A percentile compares a stretch with the other conserved stretches of the same genome.
Conservation (phyloP, 2,888 invertebrate genomes). For the Rotaria magnacalcarata region DNA sequence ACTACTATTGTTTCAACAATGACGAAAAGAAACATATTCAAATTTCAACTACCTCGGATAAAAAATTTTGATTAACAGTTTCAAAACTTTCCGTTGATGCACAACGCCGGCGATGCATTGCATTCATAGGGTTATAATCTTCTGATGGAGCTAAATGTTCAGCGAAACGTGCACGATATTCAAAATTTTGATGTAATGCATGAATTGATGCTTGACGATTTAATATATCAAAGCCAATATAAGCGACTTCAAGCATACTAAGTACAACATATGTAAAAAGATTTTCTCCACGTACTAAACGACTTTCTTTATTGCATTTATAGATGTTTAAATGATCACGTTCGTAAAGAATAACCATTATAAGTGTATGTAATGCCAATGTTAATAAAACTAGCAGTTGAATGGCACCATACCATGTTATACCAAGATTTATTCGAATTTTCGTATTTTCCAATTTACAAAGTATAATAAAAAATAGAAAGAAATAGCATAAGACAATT, state of each 20-base stretch:
- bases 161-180: neutral
- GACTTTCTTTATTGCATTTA: neutral
- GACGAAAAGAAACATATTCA: neutral
- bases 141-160: neutral
- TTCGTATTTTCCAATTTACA: neutral
- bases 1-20: too few species aligned
- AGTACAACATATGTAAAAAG: neutral
- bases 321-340: constrained; percentile 4
- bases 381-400: neutral
- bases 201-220: constrained; percentile 15
- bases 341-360: neutral
- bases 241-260: neutral
- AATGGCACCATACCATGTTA: neutral
- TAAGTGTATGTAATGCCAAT: constrained; percentile 8
- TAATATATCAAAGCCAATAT: constrained; percentile 6
- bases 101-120: neutral
- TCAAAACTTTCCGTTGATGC: neutral
- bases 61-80: neutral
- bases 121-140: neutral
- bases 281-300: neutral
- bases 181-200: constrained; percentile 22
- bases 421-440: neutral
- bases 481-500: neutral
- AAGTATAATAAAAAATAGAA: neutral
- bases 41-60: neutral